phyloP scores from a whole-genome alignment of 2,113 vertebrate species.

The Vireo altiloquus region DNA sequence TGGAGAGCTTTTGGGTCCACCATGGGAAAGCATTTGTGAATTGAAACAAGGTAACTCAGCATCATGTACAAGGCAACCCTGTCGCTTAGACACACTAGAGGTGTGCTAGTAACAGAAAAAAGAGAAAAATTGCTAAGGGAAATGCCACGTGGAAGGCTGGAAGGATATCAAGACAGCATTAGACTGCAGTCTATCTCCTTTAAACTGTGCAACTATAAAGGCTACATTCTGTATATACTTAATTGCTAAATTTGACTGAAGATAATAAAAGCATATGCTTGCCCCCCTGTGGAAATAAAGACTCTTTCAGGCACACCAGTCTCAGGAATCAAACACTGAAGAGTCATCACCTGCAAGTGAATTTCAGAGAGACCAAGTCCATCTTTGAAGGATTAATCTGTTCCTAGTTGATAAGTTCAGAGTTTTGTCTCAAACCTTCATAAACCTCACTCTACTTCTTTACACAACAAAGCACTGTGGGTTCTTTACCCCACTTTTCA shows the following conservation, averaged over 20 bases:
- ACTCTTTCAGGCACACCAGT: not conserved
- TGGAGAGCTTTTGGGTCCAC: not conserved
- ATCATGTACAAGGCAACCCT: not conserved
- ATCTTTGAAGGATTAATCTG: not conserved
- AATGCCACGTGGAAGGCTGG: not conserved
- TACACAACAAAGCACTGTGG: too few relatives aligned
- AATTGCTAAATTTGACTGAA: not conserved
- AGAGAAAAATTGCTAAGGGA: not conserved
- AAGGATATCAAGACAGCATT: not conserved
- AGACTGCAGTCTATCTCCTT: not conserved
- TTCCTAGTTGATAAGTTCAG: accelerated
- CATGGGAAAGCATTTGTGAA: not conserved
- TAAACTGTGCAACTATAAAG: not conserved
- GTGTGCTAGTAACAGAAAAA: not conserved
- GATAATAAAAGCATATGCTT: not conserved
- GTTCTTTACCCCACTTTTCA: not conserved
- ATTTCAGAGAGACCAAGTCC: not conserved
- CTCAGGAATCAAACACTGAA: not conserved
- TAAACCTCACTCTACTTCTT: too few relatives aligned
- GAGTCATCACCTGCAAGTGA: not conserved
- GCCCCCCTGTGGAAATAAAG: not conserved
- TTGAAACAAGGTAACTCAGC: not conserved
- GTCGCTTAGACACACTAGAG: not conserved
- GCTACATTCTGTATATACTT: not conserved
- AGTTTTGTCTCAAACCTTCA: too few relatives aligned